A percentile compares a stretch with the other conserved stretches of the same genome.
Evolutionary conservation across 2,888 invertebrate species (phyloP).

Genomic region (Galeopsomyia nigrocyanea): DNA sequence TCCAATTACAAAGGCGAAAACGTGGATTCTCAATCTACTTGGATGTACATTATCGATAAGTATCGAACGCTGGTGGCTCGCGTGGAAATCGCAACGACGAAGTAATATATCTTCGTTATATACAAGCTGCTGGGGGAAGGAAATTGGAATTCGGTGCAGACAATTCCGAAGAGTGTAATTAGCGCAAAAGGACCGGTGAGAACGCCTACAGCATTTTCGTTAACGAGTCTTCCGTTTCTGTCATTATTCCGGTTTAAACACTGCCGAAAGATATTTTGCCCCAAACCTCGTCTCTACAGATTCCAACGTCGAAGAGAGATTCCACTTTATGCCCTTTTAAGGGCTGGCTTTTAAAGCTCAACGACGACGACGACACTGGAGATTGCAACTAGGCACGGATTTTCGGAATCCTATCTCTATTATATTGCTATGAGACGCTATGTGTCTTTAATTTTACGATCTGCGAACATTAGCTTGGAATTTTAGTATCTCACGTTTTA

Average conservation of each 20-base stretch:
- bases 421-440: neutral
- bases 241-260: neutral
- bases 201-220: slow-evolving; percentile 18
- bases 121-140: too few relatives aligned
- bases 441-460: too few relatives aligned
- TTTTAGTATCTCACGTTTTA: neutral
- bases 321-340: too few relatives aligned
- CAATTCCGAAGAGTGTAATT: slow-evolving; percentile 12
- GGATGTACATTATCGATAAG: too few relatives aligned
- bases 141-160: slow-evolving; percentile 15
- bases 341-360: too few relatives aligned
- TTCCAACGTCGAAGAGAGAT: neutral
- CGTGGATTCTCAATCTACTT: too few relatives aligned
- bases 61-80: neutral
- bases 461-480: neutral
- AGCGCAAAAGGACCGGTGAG: neutral
- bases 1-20: too few relatives aligned
- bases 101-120: neutral
- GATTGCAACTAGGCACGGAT: too few relatives aligned
- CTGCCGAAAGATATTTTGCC: too few relatives aligned
- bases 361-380: too few relatives aligned
- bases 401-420: too few relatives aligned
- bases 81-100: neutral
- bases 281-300: too few relatives aligned
- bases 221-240: slow-evolving; percentile 7